Evolutionary conservation across 2,113 vertebrate genomes (phyloP), one percentile per base, ranked within the genome.

Genomic region (Miniopterus natalensis): DNA sequence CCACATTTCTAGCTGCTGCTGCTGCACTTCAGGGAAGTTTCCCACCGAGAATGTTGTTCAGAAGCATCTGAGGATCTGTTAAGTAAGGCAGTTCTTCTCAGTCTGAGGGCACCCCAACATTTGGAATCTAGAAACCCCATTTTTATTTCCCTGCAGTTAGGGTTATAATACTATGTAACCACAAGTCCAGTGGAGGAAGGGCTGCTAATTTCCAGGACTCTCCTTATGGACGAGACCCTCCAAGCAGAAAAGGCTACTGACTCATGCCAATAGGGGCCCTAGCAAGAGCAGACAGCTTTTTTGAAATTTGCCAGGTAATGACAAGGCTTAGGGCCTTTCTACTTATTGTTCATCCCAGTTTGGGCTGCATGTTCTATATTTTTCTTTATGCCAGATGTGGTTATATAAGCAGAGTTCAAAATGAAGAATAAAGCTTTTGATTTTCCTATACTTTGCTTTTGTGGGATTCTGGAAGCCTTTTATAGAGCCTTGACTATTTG

Each of bases 371-470:
- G 47, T 93, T 92, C 68, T 84, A 11, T 89, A 36, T 93, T 93
- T 61, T 73, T 88, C 93, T 84, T 92, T 90, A 45, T 92, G 53
- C 78, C 61, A 49, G 91, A 40, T 84, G 40, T 42, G 55, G 66
- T 96, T 96, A 92, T 88, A 83, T 96, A 96, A 96, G 88, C 75
- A 96, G 81, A 85, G 85, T 96, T 95, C 95, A 85, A 80, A 92
- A 78, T 70, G 59, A 95, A 45, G 92, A 88, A 88, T 36, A 87
- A 84, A 90, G 80, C 85, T 90, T 94, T 96, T 61, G 83, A 87
- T 95, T 95, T 86, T 80, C 71, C 70, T 71, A 17, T 95, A 45
- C 77, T 96, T 91, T 93, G 68, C 92, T 90, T 96, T 81, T 66
- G 45, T 92, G 91, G 88, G 81, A 36, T 95, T 42, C 96, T 94